A percentile compares a stretch with the other conserved stretches of the same genome.
These are phyloP conservation scores for Spisula solida DNA, from an alignment of 2,888 invertebrate genomes.

Conservation along the genomic window DNA sequence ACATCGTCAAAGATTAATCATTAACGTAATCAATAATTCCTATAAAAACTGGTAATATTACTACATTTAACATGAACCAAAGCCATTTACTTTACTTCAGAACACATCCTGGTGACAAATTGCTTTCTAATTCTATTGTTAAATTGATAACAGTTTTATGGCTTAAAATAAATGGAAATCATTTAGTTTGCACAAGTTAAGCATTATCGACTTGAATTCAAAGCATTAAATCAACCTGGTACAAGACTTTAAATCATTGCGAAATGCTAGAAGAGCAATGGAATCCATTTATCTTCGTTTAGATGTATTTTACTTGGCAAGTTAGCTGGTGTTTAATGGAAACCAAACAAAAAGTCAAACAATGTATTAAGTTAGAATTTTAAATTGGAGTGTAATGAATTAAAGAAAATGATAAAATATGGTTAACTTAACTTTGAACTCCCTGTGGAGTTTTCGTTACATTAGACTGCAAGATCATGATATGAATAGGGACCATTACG, in stretches of 20 bases:
- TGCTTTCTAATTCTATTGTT: constrained; percentile 45
- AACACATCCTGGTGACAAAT: constrained; percentile 30
- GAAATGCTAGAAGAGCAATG: constrained; percentile 33
- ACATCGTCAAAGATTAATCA: background rate
- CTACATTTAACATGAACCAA: constrained; percentile 10
- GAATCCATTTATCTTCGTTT: constrained; percentile 35
- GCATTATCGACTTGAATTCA: constrained; percentile 18
- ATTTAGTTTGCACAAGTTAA: constrained; percentile 34
- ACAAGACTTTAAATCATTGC: background rate
- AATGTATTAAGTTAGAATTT: constrained; percentile 39
- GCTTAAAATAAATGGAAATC: constrained; percentile 30
- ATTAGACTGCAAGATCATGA: background rate
- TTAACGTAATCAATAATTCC: background rate
- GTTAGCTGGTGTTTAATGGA: constrained; percentile 31
- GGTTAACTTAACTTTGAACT: constrained; percentile 24
- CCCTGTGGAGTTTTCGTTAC: constrained; percentile 7
- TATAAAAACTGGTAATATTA: constrained; percentile 8
- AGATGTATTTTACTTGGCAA: constrained; percentile 35
- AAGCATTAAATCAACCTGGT: constrained; percentile 38
- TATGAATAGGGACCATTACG: background rate
- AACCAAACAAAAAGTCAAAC: background rate
- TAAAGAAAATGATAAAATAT: constrained; percentile 31
- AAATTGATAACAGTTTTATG: constrained; percentile 31
- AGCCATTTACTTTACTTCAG: background rate
- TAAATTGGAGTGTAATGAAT: constrained; percentile 29